These are phyloP conservation scores for Drosophila kanapiae DNA, from an alignment of 1,140 invertebrate genomes.

Conservation along the genomic window DNA sequence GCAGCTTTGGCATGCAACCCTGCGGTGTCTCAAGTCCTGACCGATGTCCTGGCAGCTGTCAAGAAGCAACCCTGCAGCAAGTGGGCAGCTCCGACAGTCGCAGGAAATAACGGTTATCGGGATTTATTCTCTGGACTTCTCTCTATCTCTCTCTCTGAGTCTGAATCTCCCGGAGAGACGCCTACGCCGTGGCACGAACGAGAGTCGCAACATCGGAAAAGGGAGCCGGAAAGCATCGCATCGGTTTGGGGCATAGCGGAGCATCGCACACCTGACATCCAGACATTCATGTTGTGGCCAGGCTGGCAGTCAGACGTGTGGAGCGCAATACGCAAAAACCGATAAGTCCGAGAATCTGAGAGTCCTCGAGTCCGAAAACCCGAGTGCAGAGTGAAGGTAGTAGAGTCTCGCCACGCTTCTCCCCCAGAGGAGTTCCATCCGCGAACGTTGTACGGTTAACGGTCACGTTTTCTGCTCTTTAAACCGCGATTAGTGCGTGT, in stretches of 20 bases:
- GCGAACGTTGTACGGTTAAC: constrained; percentile 12
- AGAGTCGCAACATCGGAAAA: constrained; percentile 33
- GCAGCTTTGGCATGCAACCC: constrained; percentile 62
- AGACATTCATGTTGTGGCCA: constrained; percentile 83
- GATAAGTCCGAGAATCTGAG: constrained; percentile 20
- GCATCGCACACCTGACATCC: constrained; percentile 79
- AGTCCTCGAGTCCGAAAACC: constrained; percentile 22
- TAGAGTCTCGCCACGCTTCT: constrained; percentile 19
- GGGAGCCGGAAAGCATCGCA: constrained; percentile 65
- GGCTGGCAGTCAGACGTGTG: constrained; percentile 80
- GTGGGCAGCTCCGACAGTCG: constrained; percentile 52
- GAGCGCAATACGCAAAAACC: constrained; percentile 39
- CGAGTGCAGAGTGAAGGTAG: constrained; percentile 56
- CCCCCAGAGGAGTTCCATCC: constrained; percentile 5
- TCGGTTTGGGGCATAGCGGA: constrained; percentile 9
- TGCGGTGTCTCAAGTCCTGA: constrained; percentile 24
- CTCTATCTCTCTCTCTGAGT: not conserved
- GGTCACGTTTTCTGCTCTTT: not conserved
- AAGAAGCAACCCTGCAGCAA: constrained; percentile 57
- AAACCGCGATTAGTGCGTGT: constrained; percentile 3
- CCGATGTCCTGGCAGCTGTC: constrained; percentile 47
- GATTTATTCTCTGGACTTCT: constrained; percentile 41
- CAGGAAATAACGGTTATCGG: constrained; percentile 64
- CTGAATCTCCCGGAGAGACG: constrained; percentile 20
- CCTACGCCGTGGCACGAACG: constrained; percentile 41